phyloP scores from a whole-genome alignment of 2,888 invertebrate species.

The Tipula confusa region DNA sequence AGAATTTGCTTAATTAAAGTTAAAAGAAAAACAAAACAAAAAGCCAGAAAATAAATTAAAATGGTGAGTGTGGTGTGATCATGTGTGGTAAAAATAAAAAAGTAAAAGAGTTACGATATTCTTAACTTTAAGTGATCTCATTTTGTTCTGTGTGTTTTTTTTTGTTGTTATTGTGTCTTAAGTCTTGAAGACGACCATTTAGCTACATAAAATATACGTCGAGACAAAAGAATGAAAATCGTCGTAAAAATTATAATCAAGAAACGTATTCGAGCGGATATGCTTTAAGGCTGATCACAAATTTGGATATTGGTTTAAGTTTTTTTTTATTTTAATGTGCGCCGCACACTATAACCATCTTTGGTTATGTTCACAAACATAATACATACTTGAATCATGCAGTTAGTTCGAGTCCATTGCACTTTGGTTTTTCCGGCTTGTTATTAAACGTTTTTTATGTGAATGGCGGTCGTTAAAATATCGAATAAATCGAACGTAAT shows the following conservation, averaged over 20 bases:
- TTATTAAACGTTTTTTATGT: background rate
- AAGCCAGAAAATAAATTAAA: background rate
- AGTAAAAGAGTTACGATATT: background rate
- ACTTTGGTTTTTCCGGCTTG: background rate
- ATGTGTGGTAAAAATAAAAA: background rate
- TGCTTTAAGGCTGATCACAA: background rate
- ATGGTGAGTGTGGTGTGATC: slow-evolving; percentile 10
- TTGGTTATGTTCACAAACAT: background rate
- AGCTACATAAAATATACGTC: background rate
- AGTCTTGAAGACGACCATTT: background rate
- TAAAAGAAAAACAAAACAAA: background rate
- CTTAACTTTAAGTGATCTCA: slow-evolving; percentile 25
- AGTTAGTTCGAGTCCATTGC: background rate
- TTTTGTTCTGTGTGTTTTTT: background rate
- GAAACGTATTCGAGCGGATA: background rate
- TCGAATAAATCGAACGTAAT: too few relatives aligned
- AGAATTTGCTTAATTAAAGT: background rate
- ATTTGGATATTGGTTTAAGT: background rate
- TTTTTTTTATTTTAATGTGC: background rate
- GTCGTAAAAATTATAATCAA: background rate
- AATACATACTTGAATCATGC: background rate
- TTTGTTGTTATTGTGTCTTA: background rate
- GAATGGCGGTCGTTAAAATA: background rate
- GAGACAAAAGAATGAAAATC: background rate
- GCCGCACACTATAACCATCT: background rate